Base-by-base conservation (phyloP, 2,113 vertebrate genomes). In the Motacilla alba region DNA sequence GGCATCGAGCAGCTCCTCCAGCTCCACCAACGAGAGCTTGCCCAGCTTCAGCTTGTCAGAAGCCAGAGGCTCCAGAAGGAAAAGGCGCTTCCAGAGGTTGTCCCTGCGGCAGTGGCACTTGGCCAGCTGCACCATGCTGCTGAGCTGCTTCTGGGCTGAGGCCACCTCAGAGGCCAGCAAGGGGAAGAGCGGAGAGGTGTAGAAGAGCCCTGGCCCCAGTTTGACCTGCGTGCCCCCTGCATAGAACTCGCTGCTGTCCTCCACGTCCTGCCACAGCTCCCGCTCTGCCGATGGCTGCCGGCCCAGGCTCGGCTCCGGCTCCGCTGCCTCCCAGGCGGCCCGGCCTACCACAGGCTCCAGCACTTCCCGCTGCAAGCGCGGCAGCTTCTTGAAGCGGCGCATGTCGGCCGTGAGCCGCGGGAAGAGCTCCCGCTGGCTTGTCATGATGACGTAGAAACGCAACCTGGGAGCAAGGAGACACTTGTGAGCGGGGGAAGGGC, bases 21-120 rank as follows among this genome's bases (percentile, higher is more conserved):
- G 98, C 95, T 99, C 99, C 7, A 96, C 95, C 93, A 99, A 98
- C 0, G 99, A 98, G 78, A 99, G 97, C 69, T 99, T 99, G 85
- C 98, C 99, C 15, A 99, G 98, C 95, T 99, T 99, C 50, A 99
- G 98, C 62, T 99, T 99, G 95, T 99, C 99, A 8, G 99, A 98
- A 24, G 99, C 98, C 56, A 99, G 95, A 55, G 99, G 99, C 94
- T 99, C 99, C 35, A 99, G 98, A 21, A 99, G 98, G 97, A 99
- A 99, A 76, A 99, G 98, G 66, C 99, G 98, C 96, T 99, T 98
- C 99, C 99, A 99, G 92, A 99, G 98, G 87, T 98, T 99, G 87
- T 99, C 99, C 90, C 99, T 98, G 64, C 99, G 99, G 94, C 99
- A 99, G 97, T 99, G 99, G 17, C 98, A 98, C 97, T 99, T 99